phyloP scores from a whole-genome alignment of 2,888 invertebrate genomes.

The Heliconius cydno region DNA sequence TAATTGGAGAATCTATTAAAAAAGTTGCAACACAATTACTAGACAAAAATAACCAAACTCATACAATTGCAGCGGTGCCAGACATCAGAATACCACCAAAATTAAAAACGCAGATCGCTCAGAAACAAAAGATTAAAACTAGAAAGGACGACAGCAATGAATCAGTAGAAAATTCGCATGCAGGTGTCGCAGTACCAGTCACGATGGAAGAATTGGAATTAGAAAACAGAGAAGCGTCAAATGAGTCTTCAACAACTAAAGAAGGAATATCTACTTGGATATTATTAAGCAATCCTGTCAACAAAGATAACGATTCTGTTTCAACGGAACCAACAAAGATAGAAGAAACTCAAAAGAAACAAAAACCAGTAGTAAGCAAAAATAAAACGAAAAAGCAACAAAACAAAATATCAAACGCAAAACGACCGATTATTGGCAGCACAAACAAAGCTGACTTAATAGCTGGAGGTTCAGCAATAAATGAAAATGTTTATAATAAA shows the following conservation, averaged over 20 bases:
- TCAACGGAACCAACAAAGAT: slow-evolving; percentile 73
- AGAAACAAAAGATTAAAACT: slow-evolving; percentile 73
- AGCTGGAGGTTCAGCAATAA: slow-evolving; percentile 76
- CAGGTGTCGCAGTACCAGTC: slow-evolving; percentile 87
- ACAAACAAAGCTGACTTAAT: slow-evolving; percentile 78
- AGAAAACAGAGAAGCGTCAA: slow-evolving; percentile 72
- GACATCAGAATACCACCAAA: slow-evolving; percentile 86
- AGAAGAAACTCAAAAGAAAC: slow-evolving; percentile 67
- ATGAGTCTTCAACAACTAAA: slow-evolving; percentile 81
- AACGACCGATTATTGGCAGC: slow-evolving; percentile 74
- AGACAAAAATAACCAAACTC: slow-evolving; percentile 70
- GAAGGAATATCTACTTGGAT: slow-evolving; percentile 91
- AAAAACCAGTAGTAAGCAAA: slow-evolving; percentile 62
- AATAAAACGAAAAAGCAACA: slow-evolving; percentile 71
- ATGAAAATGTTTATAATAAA: slow-evolving; percentile 83
- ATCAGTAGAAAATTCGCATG: slow-evolving; percentile 81
- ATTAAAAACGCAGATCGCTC: slow-evolving; percentile 79
- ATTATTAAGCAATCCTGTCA: slow-evolving; percentile 82
- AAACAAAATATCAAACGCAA: slow-evolving; percentile 60
- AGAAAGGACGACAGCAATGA: slow-evolving; percentile 68
- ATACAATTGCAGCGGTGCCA: slow-evolving; percentile 69
- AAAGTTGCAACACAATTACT: slow-evolving; percentile 83
- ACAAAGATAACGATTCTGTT: slow-evolving; percentile 60
- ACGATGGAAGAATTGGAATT: slow-evolving; percentile 85
- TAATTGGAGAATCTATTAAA: slow-evolving; percentile 83